phyloP scores from a whole-genome alignment of 2,113 vertebrate genomes.

The Bubo blakistoni region DNA sequence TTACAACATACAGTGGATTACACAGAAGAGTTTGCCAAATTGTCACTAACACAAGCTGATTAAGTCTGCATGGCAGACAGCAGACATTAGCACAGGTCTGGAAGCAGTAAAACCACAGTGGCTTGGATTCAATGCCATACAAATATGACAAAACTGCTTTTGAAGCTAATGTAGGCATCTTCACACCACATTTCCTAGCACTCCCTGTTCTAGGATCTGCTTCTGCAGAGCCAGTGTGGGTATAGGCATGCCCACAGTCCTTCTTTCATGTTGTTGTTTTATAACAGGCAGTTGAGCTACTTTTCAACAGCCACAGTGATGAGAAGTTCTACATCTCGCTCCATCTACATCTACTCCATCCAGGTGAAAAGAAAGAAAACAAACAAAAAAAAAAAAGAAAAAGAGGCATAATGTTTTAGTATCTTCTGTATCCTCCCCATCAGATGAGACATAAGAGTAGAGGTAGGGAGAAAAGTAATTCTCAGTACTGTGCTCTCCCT shows the following conservation, averaged over 20 bases:
- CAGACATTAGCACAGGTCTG: neutral
- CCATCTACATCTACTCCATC: neutral
- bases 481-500: neutral
- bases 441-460: neutral
- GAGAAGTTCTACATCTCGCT: neutral
- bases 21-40: neutral
- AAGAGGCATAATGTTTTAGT: neutral
- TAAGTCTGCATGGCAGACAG: neutral
- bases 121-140: neutral
- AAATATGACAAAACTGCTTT: constrained; percentile 2
- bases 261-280: neutral
- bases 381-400: neutral
- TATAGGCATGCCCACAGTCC: neutral
- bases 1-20: constrained; percentile 4
- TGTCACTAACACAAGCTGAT: constrained; percentile 14
- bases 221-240: neutral
- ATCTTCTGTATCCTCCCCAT: neutral
- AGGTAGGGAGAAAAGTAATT: neutral
- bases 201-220: neutral
- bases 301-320: neutral
- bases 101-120: neutral
- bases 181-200: neutral
- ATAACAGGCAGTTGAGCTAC: neutral
- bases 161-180: neutral
- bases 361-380: neutral